phyloP scores from a whole-genome alignment of 2,888 invertebrate genomes.

The Panzeria rudis region DNA sequence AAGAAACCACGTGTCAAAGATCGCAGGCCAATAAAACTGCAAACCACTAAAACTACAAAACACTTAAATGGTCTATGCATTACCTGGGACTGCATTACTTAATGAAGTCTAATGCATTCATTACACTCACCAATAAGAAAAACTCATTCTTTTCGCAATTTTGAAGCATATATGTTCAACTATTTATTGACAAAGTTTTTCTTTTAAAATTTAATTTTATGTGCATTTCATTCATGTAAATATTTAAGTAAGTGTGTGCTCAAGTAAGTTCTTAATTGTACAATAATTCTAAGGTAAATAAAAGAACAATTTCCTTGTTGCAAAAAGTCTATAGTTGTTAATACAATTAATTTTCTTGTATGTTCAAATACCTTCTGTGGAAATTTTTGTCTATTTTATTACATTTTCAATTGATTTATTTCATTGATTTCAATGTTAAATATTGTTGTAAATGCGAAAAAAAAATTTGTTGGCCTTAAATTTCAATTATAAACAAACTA shows the following conservation, averaged over 20 bases:
- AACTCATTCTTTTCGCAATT: background rate
- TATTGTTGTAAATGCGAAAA: background rate
- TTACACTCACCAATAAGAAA: background rate
- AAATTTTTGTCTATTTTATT: conserved; percentile 20
- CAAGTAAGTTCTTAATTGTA: background rate
- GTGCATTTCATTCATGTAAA: conserved; percentile 4
- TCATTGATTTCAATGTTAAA: conserved; percentile 24
- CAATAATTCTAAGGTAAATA: background rate
- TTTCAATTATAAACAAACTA: conserved; percentile 54
- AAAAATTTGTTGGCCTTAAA: conserved; percentile 21
- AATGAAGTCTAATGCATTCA: no score
- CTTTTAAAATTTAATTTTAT: background rate
- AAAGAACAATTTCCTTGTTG: conserved; percentile 59
- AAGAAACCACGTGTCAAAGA: no score
- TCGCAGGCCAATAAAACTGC: no score
- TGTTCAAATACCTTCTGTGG: conserved; percentile 46
- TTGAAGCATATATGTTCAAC: conserved; percentile 7
- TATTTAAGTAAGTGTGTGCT: background rate
- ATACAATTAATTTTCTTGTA: conserved; percentile 13
- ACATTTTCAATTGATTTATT: conserved; percentile 26
- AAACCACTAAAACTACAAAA: no score
- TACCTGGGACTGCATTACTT: no score
- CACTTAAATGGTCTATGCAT: no score
- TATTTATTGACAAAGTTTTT: conserved; percentile 9
- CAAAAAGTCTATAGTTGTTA: conserved; percentile 56